Conservation (phyloP, 1,140 invertebrate species). For the Archegozetes longisetosus region DNA sequence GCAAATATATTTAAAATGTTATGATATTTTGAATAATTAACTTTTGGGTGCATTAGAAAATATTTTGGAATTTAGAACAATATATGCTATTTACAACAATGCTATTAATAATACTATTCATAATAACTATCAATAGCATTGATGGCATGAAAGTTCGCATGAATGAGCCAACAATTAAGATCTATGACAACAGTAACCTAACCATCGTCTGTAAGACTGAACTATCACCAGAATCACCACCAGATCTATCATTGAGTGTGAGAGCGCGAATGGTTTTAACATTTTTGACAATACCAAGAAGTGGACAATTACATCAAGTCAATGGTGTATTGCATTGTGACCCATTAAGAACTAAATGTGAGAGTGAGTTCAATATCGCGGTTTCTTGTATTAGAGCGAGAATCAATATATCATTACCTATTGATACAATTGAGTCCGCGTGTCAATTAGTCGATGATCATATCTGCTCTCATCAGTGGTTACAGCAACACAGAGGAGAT, state of each 20-base stretch:
- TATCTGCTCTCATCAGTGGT: conserved; percentile 2
- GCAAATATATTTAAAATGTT: no score
- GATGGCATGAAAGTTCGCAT: not conserved
- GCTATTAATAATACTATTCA: no score
- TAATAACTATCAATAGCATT: no score
- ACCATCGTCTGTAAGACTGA: conserved; percentile 1
- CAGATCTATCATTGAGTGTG: not conserved
- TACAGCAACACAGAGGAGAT: not conserved
- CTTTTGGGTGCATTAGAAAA: no score
- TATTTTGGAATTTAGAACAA: no score
- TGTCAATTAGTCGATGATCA: conserved; percentile 6
- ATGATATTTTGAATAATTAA: no score
- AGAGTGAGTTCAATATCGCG: conserved; percentile 2
- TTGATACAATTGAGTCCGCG: conserved; percentile 3
- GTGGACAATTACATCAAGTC: conserved; percentile 1
- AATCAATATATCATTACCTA: not conserved
- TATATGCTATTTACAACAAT: no score
- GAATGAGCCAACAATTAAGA: not conserved
- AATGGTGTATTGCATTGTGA: conserved; percentile 13
- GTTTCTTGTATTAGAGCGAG: conserved; percentile 2
- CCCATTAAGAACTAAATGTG: conserved; percentile 3
- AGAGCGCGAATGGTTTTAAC: conserved; percentile 3
- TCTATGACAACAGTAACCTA: conserved; percentile 1
- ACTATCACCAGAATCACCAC: not conserved
- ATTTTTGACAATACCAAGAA: conserved; percentile 1